phyloP scores from a whole-genome alignment of 2,113 vertebrate genomes.

The Anoura caudifer region DNA sequence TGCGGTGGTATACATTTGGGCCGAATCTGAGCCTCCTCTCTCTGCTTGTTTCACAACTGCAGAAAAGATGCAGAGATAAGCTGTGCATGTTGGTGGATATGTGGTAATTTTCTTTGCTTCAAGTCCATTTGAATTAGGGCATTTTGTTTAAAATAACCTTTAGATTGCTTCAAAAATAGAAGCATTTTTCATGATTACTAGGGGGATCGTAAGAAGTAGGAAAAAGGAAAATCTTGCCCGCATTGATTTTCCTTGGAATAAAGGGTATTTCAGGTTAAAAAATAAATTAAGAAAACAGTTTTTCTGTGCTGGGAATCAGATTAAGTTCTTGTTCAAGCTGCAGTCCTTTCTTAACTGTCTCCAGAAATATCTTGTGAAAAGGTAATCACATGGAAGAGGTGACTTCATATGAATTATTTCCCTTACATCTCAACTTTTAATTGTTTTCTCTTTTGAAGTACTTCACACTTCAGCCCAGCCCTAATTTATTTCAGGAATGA shows the following conservation, averaged over 20 bases:
- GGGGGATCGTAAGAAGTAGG: not conserved
- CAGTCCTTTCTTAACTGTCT: not conserved
- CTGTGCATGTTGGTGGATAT: not conserved
- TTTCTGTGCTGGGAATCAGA: not conserved
- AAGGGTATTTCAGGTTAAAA: not conserved
- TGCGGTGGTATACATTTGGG: not conserved
- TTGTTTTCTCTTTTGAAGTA: not conserved
- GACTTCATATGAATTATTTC: not conserved
- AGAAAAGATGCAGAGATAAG: not conserved
- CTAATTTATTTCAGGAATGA: not conserved
- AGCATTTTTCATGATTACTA: not conserved
- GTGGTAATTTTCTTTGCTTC: not conserved
- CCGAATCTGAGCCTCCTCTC: not conserved
- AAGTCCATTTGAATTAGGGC: not conserved
- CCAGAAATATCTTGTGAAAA: not conserved
- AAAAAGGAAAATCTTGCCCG: not conserved
- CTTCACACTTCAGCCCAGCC: not conserved
- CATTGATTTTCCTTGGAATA: not conserved
- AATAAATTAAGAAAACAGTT: slow-evolving; percentile 23
- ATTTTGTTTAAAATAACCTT: slow-evolving; percentile 12
- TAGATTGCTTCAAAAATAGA: not conserved
- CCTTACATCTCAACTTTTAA: not conserved
- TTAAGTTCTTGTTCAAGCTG: not conserved
- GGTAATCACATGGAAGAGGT: not conserved
- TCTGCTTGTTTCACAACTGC: not conserved